Percentiles rank a stretch among this genome's conserved stretches.
Conservation (phyloP, 2,888 invertebrate species). For the Netelia virgata region DNA sequence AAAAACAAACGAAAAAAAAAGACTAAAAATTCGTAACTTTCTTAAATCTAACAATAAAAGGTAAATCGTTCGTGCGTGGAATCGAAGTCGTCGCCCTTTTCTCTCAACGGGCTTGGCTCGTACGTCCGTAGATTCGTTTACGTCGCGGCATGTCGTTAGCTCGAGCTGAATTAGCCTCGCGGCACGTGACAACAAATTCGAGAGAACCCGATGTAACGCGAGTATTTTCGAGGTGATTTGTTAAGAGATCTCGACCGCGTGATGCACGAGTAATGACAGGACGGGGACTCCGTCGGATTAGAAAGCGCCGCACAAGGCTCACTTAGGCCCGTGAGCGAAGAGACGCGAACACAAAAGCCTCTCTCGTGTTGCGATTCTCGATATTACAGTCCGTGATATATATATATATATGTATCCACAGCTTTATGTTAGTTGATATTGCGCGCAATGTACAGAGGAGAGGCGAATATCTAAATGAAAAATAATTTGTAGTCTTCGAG, state of each 20-base stretch:
- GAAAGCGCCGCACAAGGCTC: constrained; percentile 26
- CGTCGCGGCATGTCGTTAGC: background rate
- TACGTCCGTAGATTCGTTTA: background rate
- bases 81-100: constrained; percentile 28
- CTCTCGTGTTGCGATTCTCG: constrained; percentile 10
- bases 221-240: constrained; percentile 15
- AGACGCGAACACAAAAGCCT: constrained; percentile 6
- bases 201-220: background rate
- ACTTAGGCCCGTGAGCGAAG: background rate
- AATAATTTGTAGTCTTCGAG: constrained; percentile 3
- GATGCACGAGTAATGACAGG: background rate
- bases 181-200: background rate
- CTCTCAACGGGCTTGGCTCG: background rate
- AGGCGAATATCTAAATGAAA: background rate
- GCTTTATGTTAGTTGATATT: too few species aligned
- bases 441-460: too few species aligned
- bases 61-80: constrained; percentile 41
- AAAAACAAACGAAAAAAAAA: constrained; percentile 25
- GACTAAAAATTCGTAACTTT: constrained; percentile 36
- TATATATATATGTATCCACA: too few species aligned
- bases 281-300: constrained; percentile 21
- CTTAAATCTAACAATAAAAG: constrained; percentile 35
- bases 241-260: background rate
- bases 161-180: background rate
- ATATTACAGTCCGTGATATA: constrained; percentile 14